Evolutionary conservation across 2,797 vertebrate species (phyloP).

Genomic region (Acrossocheilus fasciatus): DNA sequence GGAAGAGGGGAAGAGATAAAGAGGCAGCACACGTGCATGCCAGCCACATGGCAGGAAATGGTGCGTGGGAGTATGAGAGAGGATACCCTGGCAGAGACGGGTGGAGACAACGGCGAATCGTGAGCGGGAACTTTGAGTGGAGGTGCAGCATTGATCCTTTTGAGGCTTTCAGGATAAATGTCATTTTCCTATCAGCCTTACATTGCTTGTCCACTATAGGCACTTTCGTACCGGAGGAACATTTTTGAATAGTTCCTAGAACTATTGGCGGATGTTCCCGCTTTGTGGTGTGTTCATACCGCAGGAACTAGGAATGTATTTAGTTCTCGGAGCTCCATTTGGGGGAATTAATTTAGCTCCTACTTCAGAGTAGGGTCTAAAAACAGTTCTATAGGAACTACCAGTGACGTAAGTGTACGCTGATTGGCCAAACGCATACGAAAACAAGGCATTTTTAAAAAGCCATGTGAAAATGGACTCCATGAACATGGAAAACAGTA

Average conservation of each 20-base stretch:
- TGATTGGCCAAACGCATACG: no score
- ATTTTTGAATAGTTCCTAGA: no score
- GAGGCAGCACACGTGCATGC: conserved; percentile 75
- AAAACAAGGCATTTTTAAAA: neutral
- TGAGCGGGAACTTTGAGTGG: neutral
- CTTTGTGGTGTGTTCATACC: no score
- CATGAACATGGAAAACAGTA: neutral
- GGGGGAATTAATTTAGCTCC: no score
- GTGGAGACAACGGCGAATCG: conserved; percentile 54
- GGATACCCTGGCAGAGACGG: conserved; percentile 50
- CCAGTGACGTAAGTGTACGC: no score
- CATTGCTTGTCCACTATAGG: neutral
- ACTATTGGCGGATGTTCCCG: no score
- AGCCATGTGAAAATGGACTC: neutral
- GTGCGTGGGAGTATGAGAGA: conserved; percentile 47
- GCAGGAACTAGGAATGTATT: no score
- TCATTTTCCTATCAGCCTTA: neutral
- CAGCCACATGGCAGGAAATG: conserved; percentile 75
- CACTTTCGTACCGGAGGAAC: no score
- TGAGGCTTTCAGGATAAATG: neutral
- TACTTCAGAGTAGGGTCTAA: no score
- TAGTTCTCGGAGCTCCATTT: no score
- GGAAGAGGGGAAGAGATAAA: conserved; percentile 74
- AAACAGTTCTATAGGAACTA: no score
- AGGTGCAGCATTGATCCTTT: neutral